Evolutionary conservation across 1,140 invertebrate genomes (phyloP).

Genomic region (Frieseomelitta varia): DNA sequence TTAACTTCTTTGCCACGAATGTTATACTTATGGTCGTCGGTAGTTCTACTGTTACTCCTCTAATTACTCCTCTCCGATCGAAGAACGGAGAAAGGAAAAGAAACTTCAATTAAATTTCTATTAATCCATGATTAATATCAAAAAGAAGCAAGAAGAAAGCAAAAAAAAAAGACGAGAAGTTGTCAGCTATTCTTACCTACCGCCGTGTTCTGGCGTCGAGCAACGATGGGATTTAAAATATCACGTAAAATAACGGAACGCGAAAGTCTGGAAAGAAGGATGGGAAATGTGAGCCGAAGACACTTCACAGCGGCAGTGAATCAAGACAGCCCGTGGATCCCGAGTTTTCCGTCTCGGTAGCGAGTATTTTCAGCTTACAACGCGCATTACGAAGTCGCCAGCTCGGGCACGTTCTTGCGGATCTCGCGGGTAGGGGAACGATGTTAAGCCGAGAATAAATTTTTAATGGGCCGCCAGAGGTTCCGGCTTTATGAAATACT

Average conservation of each 20-base stretch:
- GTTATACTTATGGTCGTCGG: no score
- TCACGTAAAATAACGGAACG: conserved; percentile 11
- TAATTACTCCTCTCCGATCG: no score
- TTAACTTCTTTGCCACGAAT: no score
- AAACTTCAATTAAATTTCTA: not conserved
- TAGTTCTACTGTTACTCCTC: no score
- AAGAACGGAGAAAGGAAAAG: no score
- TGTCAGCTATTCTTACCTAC: not conserved
- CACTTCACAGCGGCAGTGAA: not conserved
- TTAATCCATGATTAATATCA: not conserved
- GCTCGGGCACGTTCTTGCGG: conserved; percentile 45
- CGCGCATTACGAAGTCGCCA: conserved; percentile 46
- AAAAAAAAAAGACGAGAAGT: not conserved
- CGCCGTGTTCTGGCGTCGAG: not conserved
- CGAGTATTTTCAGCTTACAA: conserved; percentile 59
- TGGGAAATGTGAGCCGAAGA: not conserved
- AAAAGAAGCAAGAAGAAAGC: not conserved
- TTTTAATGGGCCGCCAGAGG: conserved; percentile 62
- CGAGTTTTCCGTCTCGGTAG: conserved; percentile 44
- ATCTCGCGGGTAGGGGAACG: conserved; percentile 32
- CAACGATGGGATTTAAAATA: not conserved
- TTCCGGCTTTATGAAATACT: conserved; percentile 52
- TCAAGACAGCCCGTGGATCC: conserved; percentile 14
- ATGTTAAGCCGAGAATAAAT: conserved; percentile 66
- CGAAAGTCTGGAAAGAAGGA: not conserved